Base-by-base conservation (phyloP, 1,140 invertebrate genomes). In the Forficula auricularia region DNA sequence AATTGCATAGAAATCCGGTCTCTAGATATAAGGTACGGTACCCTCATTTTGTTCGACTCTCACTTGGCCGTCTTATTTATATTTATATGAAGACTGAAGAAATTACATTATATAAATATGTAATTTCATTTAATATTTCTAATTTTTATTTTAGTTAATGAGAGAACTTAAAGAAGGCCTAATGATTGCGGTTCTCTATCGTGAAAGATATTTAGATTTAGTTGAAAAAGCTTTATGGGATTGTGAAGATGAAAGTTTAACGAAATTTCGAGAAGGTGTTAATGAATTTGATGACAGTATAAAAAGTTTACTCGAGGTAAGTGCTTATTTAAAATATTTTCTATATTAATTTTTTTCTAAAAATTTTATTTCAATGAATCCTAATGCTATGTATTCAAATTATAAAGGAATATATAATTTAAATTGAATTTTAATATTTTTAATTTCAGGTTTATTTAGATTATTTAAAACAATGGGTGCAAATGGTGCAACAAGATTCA, bases 151-250 rank as follows among this genome's bases (percentile, higher is more conserved):
- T 36, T 67, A 83, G 71, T 61, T 91, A 34, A 89, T 90, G 63
- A 73, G 79, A 51, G 88, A 91, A 61, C 70, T 89, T 47, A 80
- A 85, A 46, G 86, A 90, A 54, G 84, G 82, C 7, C 57, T 91
- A 31, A 74, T 72, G 50, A 75, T 86, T 38, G 81, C 82, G 9
- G 75, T 82, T 18, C 65, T 76, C 14, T 77, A 85, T 59, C 72
- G 84, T 12, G 71, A 80, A 47, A 73, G 78, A 45, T 87, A 68
- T 47, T 52, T 66, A 20, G 51, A 59, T 6, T 76, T 87, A 60
- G 74, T 81, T 16, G 62, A 67, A 12, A 72, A 75, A 14, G 76
- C 77, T 7, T 53, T 83, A 38, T 66, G 67, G 9, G 68, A 71
- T 46, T 70, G 66, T 45, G 60, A 68, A 32, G 48, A 58, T 0